Evolutionary conservation across 2,113 vertebrate genomes (phyloP), one percentile per base, ranked within the genome.

Genomic region (Baryphthengus martii): DNA sequence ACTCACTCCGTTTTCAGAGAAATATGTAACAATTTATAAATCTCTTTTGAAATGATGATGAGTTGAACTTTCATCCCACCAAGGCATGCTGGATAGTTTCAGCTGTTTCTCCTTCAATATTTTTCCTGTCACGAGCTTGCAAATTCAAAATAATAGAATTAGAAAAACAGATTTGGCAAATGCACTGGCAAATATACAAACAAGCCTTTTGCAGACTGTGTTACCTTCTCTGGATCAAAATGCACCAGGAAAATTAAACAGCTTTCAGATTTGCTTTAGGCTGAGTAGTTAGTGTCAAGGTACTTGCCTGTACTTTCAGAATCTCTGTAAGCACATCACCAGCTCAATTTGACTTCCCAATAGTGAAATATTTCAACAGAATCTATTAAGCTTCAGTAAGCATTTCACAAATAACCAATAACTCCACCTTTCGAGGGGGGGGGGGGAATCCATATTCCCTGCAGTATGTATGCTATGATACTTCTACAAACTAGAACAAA

Each of bases 401-500:
- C 72, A n/a, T 78, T 93, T 91, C 40, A 90, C 19, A 89, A 82
- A 59, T 74, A 85, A 83, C 23, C 87, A 85, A 74, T 86, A 53
- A 84, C 17, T 81, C 71, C 0, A 3, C 24, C 55, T 91, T 88
- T 88, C 59, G 39, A n/a, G 4, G 53, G 29, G 17, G 17, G 35
- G 13, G 11, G 24, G 47, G 88, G 62, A 81, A 94, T 73, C 58
- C n/a, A 12, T 87, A 50, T 83, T 78, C 45, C 59, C 75, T 26
- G 16, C 59, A 82, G 39, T 70, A 75, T 53, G 3, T 20, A 20
- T 90, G 52, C 31, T 78, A 21, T 80, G 66, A 58, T 52, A 93
- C 15, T 85, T 90, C 45, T 65, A 28, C 68, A 95, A 93, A 73
- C 5, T 59, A 93, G 68, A 84, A 84, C 47, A 97, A 96, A 95